Evolutionary conservation across 2,888 invertebrate genomes (phyloP).

Genomic region (Notodonta ziczac): DNA sequence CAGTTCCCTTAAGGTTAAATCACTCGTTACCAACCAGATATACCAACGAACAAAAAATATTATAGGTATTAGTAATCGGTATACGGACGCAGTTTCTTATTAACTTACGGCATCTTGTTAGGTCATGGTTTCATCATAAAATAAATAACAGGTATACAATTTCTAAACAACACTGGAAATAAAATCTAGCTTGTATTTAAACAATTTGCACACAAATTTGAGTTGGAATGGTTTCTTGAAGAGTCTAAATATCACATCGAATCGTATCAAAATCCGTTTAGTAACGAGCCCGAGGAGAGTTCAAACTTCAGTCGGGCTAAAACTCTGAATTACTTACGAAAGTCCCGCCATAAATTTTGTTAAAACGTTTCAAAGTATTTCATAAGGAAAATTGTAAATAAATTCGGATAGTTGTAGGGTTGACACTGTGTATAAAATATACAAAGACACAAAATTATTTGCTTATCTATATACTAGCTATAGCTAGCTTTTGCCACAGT

Average conservation of each 20-base stretch:
- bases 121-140: not conserved
- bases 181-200: not conserved
- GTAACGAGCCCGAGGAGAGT: conserved; percentile 33
- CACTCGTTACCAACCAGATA: too few species aligned
- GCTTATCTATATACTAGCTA: too few species aligned
- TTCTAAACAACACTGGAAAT: not conserved
- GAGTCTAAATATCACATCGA: conserved; percentile 38
- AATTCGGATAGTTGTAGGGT: conserved; percentile 48
- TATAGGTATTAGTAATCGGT: too few species aligned
- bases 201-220: conserved; percentile 11
- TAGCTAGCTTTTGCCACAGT: too few species aligned
- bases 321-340: conserved; percentile 64
- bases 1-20: too few species aligned
- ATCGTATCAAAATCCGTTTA: conserved; percentile 42
- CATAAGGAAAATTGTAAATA: conserved; percentile 73
- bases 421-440: conserved; percentile 16
- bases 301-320: conserved; percentile 36
- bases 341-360: conserved; percentile 68
- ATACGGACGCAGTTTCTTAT: too few species aligned
- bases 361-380: conserved; percentile 67
- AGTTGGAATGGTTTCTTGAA: conserved; percentile 26
- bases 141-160: not conserved
- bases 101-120: too few species aligned
- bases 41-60: too few species aligned
- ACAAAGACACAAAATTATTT: not conserved